Base-by-base conservation (phyloP, 2,797 vertebrate species). In the Schizopygopsis malacanthus region DNA sequence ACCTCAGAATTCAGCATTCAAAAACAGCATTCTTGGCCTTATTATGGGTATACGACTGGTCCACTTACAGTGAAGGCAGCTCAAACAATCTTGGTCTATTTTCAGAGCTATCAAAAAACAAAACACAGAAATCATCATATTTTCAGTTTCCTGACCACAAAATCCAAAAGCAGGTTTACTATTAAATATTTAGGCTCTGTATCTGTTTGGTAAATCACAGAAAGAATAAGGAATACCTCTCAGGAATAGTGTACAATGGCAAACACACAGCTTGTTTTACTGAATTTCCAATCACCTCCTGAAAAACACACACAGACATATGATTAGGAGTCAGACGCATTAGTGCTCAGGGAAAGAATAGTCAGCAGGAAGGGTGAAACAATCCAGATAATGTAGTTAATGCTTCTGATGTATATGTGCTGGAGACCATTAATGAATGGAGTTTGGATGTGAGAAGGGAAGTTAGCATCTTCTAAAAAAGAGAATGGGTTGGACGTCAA, bases 281-380 rank as follows among this genome's bases (percentile, higher is more conserved):
- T 0, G 98, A 98, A 88, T 93, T 97, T 43, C 98, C 98, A 91
- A 99, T 99, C 33, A 98, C 94, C 92, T 98, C 96, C 98, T 99
- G 92, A 82, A 89, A 89, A 91, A 90, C 1, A 91, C 43, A 67
- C 25, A 41, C 8, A 81, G 18, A 10, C 56, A n/a, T 13, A 47
- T 12, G 41, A 50, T 82, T 41, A 87, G 25, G 54, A 85, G 69
- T 81, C 50, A 56, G 61, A 39, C 2, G 39, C 79, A 81, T 85
- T 22, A 86, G 77, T 75, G 43, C 13, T 16, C 9, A 61, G 43
- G 20, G 20, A 43, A 72, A 56, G 6, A 39, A 54, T 12, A 9
- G 41, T 13, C 61, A 67, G 56, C 50, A 84, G 63, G 67, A 81
- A 81, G 39, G 41, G 54, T 13, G 61, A 75, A 81, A 39, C 54